Evolutionary conservation across 1,140 invertebrate genomes (phyloP), one percentile per base, ranked within the genome.

Genomic region (Macrobrachium nipponense): DNA sequence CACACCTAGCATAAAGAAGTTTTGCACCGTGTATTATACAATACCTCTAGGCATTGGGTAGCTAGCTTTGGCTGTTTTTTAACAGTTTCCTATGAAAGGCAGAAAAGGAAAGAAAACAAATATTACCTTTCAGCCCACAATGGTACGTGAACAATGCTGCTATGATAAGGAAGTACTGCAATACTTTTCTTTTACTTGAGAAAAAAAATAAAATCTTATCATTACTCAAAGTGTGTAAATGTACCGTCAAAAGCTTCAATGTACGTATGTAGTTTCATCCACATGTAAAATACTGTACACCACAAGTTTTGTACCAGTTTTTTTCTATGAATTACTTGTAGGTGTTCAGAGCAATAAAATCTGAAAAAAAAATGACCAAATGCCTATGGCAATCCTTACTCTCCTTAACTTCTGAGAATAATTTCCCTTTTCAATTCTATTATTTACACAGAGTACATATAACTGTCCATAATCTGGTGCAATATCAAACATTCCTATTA

Each of bases 11-110:
- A 87, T 82, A 82, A 87, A 82, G 80, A 87, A 87, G 80, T 82
- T 87, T 87, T 82, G 80, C 86, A 87, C 86, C 79, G 86, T 87
- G 86, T 86, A 89, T 87, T 84, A 87, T 89, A 90, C 89, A 90
- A 89, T 90, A 90, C 90, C 90, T 90, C 90, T 77, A 90, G 89
- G 88, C 90, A 90, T 89, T 90, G 90, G 88, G 89, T 89, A 89
- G 89, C 89, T 88, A 90, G 89, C 88, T 90, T 90, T 89, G 90
- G 90, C 87, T 89, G 90, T 90, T 89, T 90, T 90, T 89, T 89
- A 88, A 90, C 87, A 88, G 85, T 90, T 89, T 90, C 90, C 90
- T 90, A 89, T 87, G 79, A 87, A 88, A 88, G 89, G 89, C 89
- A 90, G 86, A 90, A 88, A 89, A 86, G 88, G 89, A 88, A 87